phyloP scores from a whole-genome alignment of 37 sponge, comb jelly and placozoan species.

The Axinella damicornis region DNA sequence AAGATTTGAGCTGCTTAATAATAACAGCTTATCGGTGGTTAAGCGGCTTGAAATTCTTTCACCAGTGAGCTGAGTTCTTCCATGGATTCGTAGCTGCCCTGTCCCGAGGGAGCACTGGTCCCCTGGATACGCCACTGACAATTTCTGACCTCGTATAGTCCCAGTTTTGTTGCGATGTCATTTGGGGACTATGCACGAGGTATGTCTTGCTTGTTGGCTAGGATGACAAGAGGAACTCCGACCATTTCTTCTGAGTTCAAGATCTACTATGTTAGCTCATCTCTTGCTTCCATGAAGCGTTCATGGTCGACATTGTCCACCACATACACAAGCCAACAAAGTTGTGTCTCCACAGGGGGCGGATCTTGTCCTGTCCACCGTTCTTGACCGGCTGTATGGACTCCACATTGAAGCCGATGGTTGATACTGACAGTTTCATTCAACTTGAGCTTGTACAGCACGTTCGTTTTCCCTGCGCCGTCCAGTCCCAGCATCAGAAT shows the following conservation, averaged over 20 bases:
- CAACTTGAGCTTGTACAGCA: slow-evolving; percentile 97
- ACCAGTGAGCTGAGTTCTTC: slow-evolving; percentile 73
- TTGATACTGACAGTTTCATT: slow-evolving; percentile 91
- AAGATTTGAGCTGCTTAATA: too few species aligned
- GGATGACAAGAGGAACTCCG: slow-evolving; percentile 80
- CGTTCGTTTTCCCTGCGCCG: slow-evolving; percentile 97
- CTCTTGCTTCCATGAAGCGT: slow-evolving; percentile 56
- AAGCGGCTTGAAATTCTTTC: slow-evolving; percentile 65
- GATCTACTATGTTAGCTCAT: slow-evolving; percentile 82
- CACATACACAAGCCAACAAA: slow-evolving; percentile 86
- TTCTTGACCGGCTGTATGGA: slow-evolving; percentile 90
- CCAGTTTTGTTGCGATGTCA: slow-evolving; percentile 71
- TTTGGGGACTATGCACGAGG: slow-evolving; percentile 64
- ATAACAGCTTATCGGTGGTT: too few species aligned
- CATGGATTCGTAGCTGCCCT: slow-evolving; percentile 80
- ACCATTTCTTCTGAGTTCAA: slow-evolving; percentile 75
- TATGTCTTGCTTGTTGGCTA: slow-evolving; percentile 94
- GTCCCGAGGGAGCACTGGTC: slow-evolving; percentile 82
- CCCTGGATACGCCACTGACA: slow-evolving; percentile 89
- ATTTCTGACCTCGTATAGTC: slow-evolving; percentile 53
- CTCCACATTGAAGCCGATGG: slow-evolving; percentile 99
- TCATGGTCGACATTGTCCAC: slow-evolving; percentile 80
- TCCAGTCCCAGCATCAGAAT: slow-evolving; percentile 98
- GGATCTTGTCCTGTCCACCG: slow-evolving; percentile 97
- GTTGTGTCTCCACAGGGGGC: slow-evolving; percentile 95